These are phyloP conservation scores for Ectobius pallidus DNA, from an alignment of 2,888 invertebrate genomes.

Conservation along the genomic window DNA sequence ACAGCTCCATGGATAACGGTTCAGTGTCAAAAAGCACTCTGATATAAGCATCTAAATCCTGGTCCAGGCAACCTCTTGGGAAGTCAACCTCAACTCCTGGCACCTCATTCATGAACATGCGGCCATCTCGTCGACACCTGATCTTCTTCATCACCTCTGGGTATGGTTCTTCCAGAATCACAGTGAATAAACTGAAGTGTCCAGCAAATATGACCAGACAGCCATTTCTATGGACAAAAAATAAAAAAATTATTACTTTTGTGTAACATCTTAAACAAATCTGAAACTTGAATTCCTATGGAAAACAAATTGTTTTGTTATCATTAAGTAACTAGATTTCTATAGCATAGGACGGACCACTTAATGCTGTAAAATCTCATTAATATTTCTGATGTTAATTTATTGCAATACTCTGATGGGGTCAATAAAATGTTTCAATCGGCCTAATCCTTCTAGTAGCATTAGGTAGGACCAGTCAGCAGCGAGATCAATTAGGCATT, in stretches of 20 bases:
- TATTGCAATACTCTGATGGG: too few relatives aligned
- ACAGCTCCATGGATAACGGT: conserved; percentile 33
- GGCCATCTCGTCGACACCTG: conserved; percentile 44
- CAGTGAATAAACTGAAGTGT: conserved; percentile 48
- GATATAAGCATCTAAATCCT: conserved; percentile 46
- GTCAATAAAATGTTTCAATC: too few relatives aligned
- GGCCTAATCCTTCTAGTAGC: too few relatives aligned
- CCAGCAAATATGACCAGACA: conserved; percentile 43
- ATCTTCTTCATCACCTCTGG: conserved; percentile 44
- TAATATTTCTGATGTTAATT: too few relatives aligned
- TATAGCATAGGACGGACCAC: too few relatives aligned
- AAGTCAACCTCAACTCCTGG: conserved; percentile 48
- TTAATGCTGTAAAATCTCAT: too few relatives aligned
- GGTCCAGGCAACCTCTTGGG: conserved; percentile 45
- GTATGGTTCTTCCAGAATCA: conserved; percentile 46
- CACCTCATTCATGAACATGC: conserved; percentile 44
- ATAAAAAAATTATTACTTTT: neutral
- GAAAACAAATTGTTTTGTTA: too few relatives aligned
- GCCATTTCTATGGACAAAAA: conserved; percentile 36
- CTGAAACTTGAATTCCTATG: too few relatives aligned
- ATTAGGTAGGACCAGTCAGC: too few relatives aligned
- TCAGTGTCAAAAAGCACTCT: conserved; percentile 47
- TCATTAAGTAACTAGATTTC: too few relatives aligned
- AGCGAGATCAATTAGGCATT: too few relatives aligned
- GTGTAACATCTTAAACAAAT: too few relatives aligned